Evolutionary conservation across 2,888 invertebrate genomes (phyloP), one percentile per base, ranked within the genome.

Genomic region (Caenorhabditis uteleia): DNA sequence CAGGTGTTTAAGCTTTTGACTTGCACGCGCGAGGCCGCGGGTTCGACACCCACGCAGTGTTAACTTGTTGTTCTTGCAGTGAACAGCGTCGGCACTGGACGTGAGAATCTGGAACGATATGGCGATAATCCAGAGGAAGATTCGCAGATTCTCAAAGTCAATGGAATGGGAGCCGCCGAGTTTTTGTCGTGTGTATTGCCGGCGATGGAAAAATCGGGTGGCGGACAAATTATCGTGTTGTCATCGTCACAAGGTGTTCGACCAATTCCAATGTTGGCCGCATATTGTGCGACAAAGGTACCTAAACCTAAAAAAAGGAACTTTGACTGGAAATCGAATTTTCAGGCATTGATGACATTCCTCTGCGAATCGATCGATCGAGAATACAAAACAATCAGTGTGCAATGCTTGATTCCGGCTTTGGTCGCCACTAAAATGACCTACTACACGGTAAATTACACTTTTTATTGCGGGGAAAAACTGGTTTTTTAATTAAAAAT

Each of bases 381-480:
- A 16, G 80, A 81, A 53, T 80, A 82, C 66, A 56, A 68, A 14
- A 75, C 76, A 6, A 77, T 81, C 45, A 57, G 56, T 21, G 81
- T 82, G 8, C 81, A 81, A 56, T 77, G 76, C 33, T 65, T 81
- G 39, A 80, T 77, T 8, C 81, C 81, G 16, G 79, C 79, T 6
- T 57, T 81, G 40, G 75, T 81, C 18, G 81, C 81, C 44, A 81
- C 81, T 4, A 81, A 81, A 45, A 81, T 81, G 81, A 80, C 78
- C n/a, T 79, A 80, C 50, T 81, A 81, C 47, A 70, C 72, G 65
- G 78, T 77, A 40, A 54, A 56, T 21, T 10, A 12, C n/a, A 44
- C 18, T 46, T 46, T n/a, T n/a, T n/a, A n/a, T n/a, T n/a, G n/a
- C n/a, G n/a, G n/a, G n/a, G n/a, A n/a, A n/a, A n/a, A n/a, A n/a